Base-by-base conservation (phyloP, 2,888 invertebrate genomes). In the Yponomeuta cagnagella region DNA sequence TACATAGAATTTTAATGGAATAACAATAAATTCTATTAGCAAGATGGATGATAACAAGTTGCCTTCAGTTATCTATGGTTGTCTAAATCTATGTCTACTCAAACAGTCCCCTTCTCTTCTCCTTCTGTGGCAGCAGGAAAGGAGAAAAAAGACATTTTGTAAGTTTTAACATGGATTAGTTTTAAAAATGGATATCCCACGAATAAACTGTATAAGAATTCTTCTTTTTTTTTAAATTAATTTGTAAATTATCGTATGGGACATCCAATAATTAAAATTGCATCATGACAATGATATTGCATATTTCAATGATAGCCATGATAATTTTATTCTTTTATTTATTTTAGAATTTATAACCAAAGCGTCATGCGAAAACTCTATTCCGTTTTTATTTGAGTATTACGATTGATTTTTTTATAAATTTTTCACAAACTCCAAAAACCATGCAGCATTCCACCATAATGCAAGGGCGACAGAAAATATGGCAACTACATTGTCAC, bases 281-380 rank as follows among this genome's bases (percentile, higher is more conserved):
- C 92, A 83, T 90, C 92, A 92, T 92, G 92, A 92, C 92, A 92
- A 92, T 92, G 92, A 87, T 82, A 89, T 91, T 90, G 91, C 92
- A 31, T 48, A 10, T 82, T 77, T 81, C 78, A 77, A 83, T 85
- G 85, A 87, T 83, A 90, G 92, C 90, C 90, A 92, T 92, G 92
- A 91, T 89, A 89, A 86, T 43, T 30, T 64, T 67, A 48, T 64
- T 58, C 15, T 58, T 15, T 15, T 12, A 58, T 15, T 64, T 48
- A n/a, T 83, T 78, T 77, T 76, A 74, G 74, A 76, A 33, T 37
- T 58, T 15, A 33, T 10, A 77, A 79, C 78, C 80, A 85, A 80
- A 77, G 79, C 78, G 87, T 88, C 89, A 90, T 90, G 90, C 90
- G 81, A 86, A 79, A 58, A 58, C 52, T 15, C 52, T 58, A 58